phyloP scores from a whole-genome alignment of 2,113 vertebrate species.

The Mus pahari region DNA sequence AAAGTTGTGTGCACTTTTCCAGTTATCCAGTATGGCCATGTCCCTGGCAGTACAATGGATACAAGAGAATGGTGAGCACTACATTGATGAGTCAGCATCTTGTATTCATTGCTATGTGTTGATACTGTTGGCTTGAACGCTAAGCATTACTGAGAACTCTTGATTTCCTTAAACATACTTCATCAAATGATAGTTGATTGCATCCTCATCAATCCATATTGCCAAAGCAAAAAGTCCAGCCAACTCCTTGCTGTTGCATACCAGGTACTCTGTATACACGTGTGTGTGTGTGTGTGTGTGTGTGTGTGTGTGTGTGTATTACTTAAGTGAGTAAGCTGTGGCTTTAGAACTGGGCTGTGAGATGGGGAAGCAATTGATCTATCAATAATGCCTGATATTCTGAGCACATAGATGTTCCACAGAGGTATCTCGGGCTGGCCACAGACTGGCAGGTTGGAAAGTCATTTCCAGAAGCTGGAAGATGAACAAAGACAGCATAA shows the following conservation, averaged over 20 bases:
- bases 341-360: not conserved
- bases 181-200: not conserved
- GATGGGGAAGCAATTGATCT: not conserved
- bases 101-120: not conserved
- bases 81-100: not conserved
- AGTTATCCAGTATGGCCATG: not conserved
- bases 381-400: not conserved
- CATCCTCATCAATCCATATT: not conserved
- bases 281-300: too few relatives aligned
- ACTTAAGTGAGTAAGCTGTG: not conserved
- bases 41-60: not conserved
- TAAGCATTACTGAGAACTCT: not conserved
- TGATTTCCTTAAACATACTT: not conserved
- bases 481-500: not conserved
- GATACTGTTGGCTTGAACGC: not conserved
- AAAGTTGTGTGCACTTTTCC: not conserved
- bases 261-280: not conserved
- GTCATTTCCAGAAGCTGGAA: not conserved
- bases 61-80: not conserved
- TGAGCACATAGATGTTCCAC: not conserved
- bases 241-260: not conserved
- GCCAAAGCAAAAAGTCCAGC: not conserved
- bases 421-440: not conserved
- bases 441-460: not conserved
- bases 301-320: too few relatives aligned